A percentile compares a stretch with the other conserved stretches of the same genome.
Conservation (phyloP, 2,888 invertebrate species). For the Cloeon dipterum region DNA sequence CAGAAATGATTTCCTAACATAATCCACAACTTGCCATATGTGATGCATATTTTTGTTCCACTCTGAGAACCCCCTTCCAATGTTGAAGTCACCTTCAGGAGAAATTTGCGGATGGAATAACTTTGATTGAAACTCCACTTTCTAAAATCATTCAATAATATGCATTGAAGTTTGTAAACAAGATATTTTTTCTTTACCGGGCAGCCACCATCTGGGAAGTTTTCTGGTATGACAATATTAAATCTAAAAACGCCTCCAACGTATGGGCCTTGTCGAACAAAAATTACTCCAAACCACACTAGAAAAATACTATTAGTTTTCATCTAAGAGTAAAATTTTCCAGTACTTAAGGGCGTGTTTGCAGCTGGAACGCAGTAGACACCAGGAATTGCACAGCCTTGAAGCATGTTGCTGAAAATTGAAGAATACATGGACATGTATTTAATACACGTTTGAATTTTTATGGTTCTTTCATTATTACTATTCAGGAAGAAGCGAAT, state of each 20-base stretch:
- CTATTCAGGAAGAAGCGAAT: slow-evolving; percentile 82
- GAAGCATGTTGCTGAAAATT: not conserved
- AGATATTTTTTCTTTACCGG: slow-evolving; percentile 30
- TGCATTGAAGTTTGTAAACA: too few species aligned
- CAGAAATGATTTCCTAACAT: slow-evolving; percentile 56
- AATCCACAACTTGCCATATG: slow-evolving; percentile 68
- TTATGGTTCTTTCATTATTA: too few species aligned
- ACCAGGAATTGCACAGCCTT: too few species aligned
- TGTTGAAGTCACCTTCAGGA: slow-evolving; percentile 48
- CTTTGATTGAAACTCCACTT: slow-evolving; percentile 57
- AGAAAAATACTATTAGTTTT: slow-evolving; percentile 14
- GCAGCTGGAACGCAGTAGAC: too few species aligned
- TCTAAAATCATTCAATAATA: slow-evolving; percentile 33
- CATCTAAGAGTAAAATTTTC: not conserved
- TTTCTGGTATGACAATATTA: slow-evolving; percentile 59
- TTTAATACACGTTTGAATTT: not conserved
- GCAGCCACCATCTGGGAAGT: slow-evolving; percentile 64
- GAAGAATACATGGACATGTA: not conserved
- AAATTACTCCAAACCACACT: slow-evolving; percentile 85
- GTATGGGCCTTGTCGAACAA: slow-evolving; percentile 70
- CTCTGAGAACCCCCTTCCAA: slow-evolving; percentile 55
- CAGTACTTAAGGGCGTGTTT: too few species aligned
- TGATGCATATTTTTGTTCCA: slow-evolving; percentile 70
- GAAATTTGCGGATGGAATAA: slow-evolving; percentile 75
- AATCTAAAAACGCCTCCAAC: slow-evolving; percentile 82